Base-by-base conservation (phyloP, 1,140 invertebrate genomes). In the Dendrolimus kikuchii region DNA sequence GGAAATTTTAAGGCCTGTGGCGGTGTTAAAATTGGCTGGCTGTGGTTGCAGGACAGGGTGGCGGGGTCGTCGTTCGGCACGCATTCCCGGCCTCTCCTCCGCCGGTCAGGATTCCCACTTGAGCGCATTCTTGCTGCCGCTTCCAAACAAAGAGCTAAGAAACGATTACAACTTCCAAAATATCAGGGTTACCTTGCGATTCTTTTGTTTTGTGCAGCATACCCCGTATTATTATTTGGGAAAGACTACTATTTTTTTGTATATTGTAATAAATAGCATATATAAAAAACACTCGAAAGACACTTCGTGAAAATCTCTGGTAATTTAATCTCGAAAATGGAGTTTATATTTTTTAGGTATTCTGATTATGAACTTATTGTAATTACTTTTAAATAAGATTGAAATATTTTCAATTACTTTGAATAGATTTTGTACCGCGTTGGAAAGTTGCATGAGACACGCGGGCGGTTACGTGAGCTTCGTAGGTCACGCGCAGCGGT, bases 71-170 rank as follows among this genome's bases (percentile, higher is more conserved):
- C 64, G 69, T 58, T 68, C 68, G 58, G 46, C 57, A 55, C 41
- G 38, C 62, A 53, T 56, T 60, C 53, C 52, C 53, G 47, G 47
- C 50, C 53, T 56, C 55, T 56, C 51, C 66, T 51, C 49, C 45
- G 44, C 53, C 37, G 41, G 55, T 45, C 69, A 63, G 61, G 66
- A 73, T 68, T 62, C 66, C 74, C 59, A 68, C 64, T 64, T 64
- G 61, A 64, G 68, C 62, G 66, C 68, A 76, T 76, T 76, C 70
- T 63, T 65, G 58, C 56, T 52, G 53, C 55, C 57, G 55, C 52
- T 53, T 51, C 64, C 54, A 59, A 52, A 49, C 51, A 53, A 56
- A 53, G 54, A 65, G 49, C 41, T 55, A 60, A 46, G 54, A 66
- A 58, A 41, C 43, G 23, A 45, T n/a, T 9, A 5, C 43, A 45